phyloP scores from a whole-genome alignment of 2,113 vertebrate species.

The Oreocharis arfaki region DNA sequence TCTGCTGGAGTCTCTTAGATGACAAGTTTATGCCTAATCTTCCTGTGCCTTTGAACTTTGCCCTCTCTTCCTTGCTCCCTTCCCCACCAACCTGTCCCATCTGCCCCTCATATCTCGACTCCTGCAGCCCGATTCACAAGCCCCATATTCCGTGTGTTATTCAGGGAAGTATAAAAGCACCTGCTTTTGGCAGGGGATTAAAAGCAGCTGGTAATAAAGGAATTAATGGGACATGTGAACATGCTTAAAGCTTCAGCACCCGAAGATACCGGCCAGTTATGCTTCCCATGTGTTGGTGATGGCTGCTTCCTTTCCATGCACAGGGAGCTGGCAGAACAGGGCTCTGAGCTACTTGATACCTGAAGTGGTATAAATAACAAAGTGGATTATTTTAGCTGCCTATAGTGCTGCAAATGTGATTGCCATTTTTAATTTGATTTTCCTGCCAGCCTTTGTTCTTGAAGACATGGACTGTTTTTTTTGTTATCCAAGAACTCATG shows the following conservation, averaged over 20 bases:
- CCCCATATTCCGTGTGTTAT: neutral
- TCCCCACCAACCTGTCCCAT: neutral
- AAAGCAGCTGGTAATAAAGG: neutral
- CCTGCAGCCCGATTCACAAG: neutral
- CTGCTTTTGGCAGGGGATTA: constrained; percentile 5
- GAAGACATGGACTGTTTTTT: neutral
- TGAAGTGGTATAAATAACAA: neutral
- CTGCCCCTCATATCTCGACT: neutral
- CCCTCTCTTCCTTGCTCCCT: neutral
- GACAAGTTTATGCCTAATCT: neutral
- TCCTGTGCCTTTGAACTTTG: neutral
- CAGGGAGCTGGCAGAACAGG: neutral
- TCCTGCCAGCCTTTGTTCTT: neutral
- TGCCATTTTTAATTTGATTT: neutral
- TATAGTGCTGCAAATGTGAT: neutral
- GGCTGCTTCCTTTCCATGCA: neutral
- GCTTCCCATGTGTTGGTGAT: neutral
- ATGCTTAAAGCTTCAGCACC: constrained; percentile 12
- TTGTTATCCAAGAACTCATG: neutral
- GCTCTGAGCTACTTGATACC: neutral
- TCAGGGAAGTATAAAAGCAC: neutral
- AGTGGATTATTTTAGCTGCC: neutral
- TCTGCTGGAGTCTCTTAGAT: neutral
- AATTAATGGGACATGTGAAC: neutral
- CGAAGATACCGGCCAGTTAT: neutral